Evolutionary conservation across 2,113 vertebrate species (phyloP), one percentile per base, ranked within the genome.

Genomic region (Saccopteryx leptura): DNA sequence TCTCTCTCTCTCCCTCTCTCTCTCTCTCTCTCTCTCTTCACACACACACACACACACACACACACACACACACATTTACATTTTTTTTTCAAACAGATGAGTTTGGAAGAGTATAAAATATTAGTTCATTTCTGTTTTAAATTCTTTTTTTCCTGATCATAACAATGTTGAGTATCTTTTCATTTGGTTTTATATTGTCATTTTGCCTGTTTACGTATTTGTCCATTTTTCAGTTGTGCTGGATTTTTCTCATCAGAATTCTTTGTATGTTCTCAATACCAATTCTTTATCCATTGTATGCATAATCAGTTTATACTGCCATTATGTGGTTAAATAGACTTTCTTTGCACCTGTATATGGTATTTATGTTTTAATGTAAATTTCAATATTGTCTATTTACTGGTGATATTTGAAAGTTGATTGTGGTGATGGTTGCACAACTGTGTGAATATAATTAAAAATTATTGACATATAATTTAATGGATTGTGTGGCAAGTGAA

Each of bases 321-420:
- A 63, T 23, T 74, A 31, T 33, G 7, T 78, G 18, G 10, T 46
- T 68, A 60, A 52, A 13, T 71, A 33, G 39, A 78, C 78, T 87
- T 90, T 60, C 8, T 65, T 69, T 69, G 68, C 9, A n/a, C 6
- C 63, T 68, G 7, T 72, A 75, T 56, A 71, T 63, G 9, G 5
- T 92, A 13, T 69, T 95, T 87, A 81, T 33, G 24, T 88, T 14
- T 86, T 85, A 46, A 76, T 39, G 33, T 63, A 23, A 75, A 61
- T 86, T 61, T 88, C 8, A 56, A 69, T 74, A n/a, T 39, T 23
- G 39, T 63, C 28, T 93, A 58, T 39, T 39, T 39, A 39, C 39
- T 39, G 39, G 39, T 39, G 39, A 39, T 39, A 39, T 39, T 39
- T 39, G 39, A 39, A 39, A 39, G 39, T 39, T 39, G 39, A 39